These are phyloP conservation scores for Lycocerus yunnanus DNA, from an alignment of 2,888 invertebrate species.

Conservation along the genomic window DNA sequence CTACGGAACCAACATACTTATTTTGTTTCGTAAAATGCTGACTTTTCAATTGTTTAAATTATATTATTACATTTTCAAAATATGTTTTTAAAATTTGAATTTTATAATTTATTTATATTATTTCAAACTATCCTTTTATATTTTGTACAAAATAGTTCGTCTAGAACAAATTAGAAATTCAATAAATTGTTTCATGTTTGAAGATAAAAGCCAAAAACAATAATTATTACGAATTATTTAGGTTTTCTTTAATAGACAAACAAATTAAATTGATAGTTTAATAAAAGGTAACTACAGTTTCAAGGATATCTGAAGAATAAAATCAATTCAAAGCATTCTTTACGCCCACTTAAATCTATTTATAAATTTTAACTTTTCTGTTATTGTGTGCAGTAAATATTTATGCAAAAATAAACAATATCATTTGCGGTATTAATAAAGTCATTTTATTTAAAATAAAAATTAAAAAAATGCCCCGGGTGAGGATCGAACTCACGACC, in stretches of 20 bases:
- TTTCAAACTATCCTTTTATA: no score
- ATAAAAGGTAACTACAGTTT: background rate
- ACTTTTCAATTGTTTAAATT: no score
- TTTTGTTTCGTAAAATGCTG: no score
- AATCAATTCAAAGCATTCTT: background rate
- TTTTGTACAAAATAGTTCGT: no score
- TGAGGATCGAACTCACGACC: slow-evolving; percentile 96
- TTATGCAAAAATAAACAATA: background rate
- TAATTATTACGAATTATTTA: background rate
- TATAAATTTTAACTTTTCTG: background rate
- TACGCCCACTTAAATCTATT: background rate
- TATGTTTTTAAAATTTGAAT: no score
- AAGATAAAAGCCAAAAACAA: no score
- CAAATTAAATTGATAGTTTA: background rate
- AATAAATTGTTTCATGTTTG: no score
- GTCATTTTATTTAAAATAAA: background rate
- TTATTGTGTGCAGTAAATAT: background rate
- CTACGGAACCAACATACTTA: slow-evolving; percentile 46
- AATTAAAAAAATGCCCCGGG: slow-evolving; percentile 70
- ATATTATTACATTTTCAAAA: no score
- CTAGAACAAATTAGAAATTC: no score
- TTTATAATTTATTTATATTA: no score
- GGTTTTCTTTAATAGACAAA: background rate
- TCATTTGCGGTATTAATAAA: background rate
- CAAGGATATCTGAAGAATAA: background rate